These are phyloP conservation scores for Melozone crissalis DNA, from an alignment of 2,113 vertebrate species.

Conservation along the genomic window DNA sequence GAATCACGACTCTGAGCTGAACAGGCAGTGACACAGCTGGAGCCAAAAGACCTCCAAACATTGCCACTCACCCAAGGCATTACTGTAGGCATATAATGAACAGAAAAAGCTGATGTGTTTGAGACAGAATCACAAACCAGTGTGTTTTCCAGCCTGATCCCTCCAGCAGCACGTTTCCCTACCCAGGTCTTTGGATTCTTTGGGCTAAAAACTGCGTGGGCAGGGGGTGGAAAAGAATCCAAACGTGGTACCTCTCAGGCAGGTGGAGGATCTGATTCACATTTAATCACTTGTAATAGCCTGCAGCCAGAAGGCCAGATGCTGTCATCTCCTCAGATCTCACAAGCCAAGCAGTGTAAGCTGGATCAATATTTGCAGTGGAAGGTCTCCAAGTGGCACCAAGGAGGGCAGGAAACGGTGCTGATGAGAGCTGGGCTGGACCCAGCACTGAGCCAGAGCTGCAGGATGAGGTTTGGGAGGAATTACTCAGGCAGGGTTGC, in stretches of 20 bases:
- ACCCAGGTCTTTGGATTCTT: neutral
- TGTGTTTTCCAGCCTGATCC: neutral
- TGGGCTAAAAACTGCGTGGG: neutral
- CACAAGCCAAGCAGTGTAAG: neutral
- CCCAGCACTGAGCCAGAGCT: neutral
- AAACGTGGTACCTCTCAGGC: neutral
- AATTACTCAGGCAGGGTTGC: neutral
- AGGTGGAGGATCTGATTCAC: slow-evolving; percentile 40
- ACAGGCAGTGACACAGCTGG: neutral
- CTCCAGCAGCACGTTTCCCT: neutral
- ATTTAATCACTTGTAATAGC: neutral
- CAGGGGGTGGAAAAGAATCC: neutral
- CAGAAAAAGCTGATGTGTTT: neutral
- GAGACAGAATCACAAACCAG: neutral
- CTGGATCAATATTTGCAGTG: slow-evolving; percentile 45
- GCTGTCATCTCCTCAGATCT: slow-evolving; percentile 14
- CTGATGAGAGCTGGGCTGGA: neutral
- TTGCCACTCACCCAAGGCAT: neutral
- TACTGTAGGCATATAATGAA: neutral
- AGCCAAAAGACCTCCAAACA: neutral
- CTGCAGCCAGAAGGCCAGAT: neutral
- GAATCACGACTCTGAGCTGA: neutral
- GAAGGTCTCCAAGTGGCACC: slow-evolving; percentile 24
- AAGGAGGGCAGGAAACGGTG: fast-evolving
- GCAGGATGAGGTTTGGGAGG: neutral